Base-by-base conservation (phyloP, 2,797 vertebrate genomes). In the Hydrocynus forskahlii region DNA sequence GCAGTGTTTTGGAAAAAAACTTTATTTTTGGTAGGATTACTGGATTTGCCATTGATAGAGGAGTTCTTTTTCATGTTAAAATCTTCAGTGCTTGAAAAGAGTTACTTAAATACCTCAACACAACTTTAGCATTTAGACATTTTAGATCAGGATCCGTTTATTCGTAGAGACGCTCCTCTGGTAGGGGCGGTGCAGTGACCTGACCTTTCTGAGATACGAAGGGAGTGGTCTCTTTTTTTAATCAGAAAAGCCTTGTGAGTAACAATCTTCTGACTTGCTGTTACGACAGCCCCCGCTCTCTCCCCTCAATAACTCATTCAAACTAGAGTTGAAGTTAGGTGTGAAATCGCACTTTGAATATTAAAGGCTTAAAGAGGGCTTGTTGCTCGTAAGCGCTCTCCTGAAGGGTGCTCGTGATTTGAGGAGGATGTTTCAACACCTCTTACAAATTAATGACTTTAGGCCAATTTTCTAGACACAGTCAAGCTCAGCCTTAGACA, bases 61-160 rank as follows among this genome's bases (percentile, higher is more conserved):
- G 48, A 25, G 74, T 76, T 86, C 69, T 78, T n/a, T 75, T 72
- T 83, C 70, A 40, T 45, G 4, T 69, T 84, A 77, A 64, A 69
- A 80, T 81, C 66, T 83, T 83, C 75, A 83, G 79, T 75, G 81
- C 85, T 86, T 82, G 75, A 85, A 86, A 38, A 81, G 80, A 70
- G 81, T 82, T 82, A 80, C 83, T 81, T 82, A 81, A 79, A 86
- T 88, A 88, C 87, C 87, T 88, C 87, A 88, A 77, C 68, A 70
- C 29, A n/a, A 77, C 35, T 54, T 29, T 70, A 50, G 79, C 73
- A 76, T 85, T 75, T 84, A 81, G 29, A 64, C 5, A 1, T 64
- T 64, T 29, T 63, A 63, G 62, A 63, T 38, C 63, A 64, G 80
- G 84, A 77, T 76, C 72, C 64, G 69, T 81, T 84, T 40, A 68